phyloP scores from a whole-genome alignment of 2,888 invertebrate genomes.

The Limnephilus rhombicus region DNA sequence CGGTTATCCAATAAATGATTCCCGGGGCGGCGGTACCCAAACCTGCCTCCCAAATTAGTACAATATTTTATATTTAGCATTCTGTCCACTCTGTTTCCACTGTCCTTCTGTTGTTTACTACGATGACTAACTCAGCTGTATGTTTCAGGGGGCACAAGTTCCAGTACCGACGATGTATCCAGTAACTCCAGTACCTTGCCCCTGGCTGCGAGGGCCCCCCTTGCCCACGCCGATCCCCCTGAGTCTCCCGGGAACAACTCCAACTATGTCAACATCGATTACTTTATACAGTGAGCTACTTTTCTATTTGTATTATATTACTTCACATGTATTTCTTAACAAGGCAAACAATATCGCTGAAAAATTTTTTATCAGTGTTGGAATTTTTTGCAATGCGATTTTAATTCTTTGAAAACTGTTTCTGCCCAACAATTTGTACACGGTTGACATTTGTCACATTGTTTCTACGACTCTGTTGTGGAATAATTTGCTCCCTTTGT shows the following conservation, averaged over 20 bases:
- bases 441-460: too few relatives aligned
- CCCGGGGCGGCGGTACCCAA: not conserved
- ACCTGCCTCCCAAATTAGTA: not conserved
- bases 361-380: too few relatives aligned
- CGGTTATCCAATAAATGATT: too few relatives aligned
- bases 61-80: too few relatives aligned
- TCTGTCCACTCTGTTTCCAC: too few relatives aligned
- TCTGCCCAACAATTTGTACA: too few relatives aligned
- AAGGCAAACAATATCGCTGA: too few relatives aligned
- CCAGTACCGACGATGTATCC: slow-evolving; percentile 83
- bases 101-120: too few relatives aligned
- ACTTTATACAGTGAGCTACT: slow-evolving; percentile 87
- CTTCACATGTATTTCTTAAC: not conserved
- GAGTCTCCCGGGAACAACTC: slow-evolving; percentile 89
- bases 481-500: too few relatives aligned
- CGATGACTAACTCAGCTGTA: not conserved
- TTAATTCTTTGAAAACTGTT: too few relatives aligned
- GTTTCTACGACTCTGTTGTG: too few relatives aligned
- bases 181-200: slow-evolving; percentile 80
- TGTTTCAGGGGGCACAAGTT: slow-evolving; percentile 77
- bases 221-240: slow-evolving; percentile 77
- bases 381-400: too few relatives aligned
- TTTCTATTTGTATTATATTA: not conserved
- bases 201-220: slow-evolving; percentile 69
- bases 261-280: slow-evolving; percentile 95